phyloP scores from a whole-genome alignment of 2,113 vertebrate genomes.

The Camelus dromedarius region DNA sequence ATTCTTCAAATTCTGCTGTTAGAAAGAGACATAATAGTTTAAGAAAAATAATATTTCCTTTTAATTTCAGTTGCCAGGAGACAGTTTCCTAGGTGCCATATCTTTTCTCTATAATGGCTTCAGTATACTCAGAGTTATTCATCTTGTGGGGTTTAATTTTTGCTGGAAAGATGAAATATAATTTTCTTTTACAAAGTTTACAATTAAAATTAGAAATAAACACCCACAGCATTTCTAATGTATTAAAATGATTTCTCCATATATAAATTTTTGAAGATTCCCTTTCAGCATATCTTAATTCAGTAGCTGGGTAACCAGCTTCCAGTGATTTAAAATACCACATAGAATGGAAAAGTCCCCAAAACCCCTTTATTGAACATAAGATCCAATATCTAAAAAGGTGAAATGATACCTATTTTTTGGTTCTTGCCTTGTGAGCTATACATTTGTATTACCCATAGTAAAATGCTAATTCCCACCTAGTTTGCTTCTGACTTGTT shows the following conservation, averaged over 20 bases:
- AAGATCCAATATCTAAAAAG: neutral
- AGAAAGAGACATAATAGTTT: conserved; percentile 24
- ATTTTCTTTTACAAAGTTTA: neutral
- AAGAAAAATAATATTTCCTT: conserved; percentile 3
- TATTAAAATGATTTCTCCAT: neutral
- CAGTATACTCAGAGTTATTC: neutral
- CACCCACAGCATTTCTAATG: neutral
- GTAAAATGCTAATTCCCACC: neutral
- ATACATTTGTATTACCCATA: neutral
- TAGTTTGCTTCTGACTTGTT: conserved; percentile 12
- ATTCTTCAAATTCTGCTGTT: conserved; percentile 33
- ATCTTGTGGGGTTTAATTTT: conserved; percentile 5
- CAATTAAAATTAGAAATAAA: conserved; percentile 39
- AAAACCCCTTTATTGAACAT: neutral
- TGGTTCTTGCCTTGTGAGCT: neutral
- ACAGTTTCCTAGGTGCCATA: neutral
- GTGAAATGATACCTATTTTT: neutral
- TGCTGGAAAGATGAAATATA: neutral
- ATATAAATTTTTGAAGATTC: conserved; percentile 41
- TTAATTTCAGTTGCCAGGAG: conserved; percentile 48
- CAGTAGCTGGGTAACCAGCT: neutral
- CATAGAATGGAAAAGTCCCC: neutral
- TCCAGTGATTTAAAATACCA: conserved; percentile 7
- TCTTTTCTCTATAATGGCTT: conserved; percentile 7
- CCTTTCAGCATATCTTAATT: conserved; percentile 40